Evolutionary conservation across 2,888 invertebrate species (phyloP), one percentile per base, ranked within the genome.

Genomic region (Camptogramma bilineatum): DNA sequence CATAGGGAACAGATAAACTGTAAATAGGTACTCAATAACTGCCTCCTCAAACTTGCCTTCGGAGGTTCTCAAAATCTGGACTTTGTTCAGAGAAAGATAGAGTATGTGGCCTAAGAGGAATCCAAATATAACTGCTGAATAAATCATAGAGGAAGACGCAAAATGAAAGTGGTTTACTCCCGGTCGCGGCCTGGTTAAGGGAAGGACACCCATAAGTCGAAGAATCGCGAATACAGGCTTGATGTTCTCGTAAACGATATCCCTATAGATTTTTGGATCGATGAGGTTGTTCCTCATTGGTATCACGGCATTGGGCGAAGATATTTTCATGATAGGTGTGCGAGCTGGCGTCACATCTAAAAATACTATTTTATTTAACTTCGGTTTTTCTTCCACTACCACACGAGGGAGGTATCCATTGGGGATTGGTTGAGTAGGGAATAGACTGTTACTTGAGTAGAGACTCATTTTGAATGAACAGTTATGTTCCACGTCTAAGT

Each of bases 21-120:
- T 94, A 73, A 96, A 96, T 0, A 96, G 87, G 77, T 96, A 96
- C 63, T 96, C 96, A 74, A 96, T 96, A 0, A 96, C 96, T 0
- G 96, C 95, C 82, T 96, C 96, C 73, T 96, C 96, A 68, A 96
- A 96, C 70, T 95, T 94, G 0, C 95, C 95, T 78, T 95, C 95
- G 0, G 95, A 86, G 0, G 94, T 94, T 51, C 93, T 87, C 17
- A 95, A 86, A 66, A 95, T 94, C 73, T 94, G 93, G 0, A 96
- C 94, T 68, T 95, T 94, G 74, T 95, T 90, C 69, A 94, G 92
- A 52, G 95, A 94, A 2, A 96, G 91, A 74, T 95, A 96, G 0
- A 93, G 83, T 16, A 95, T 93, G 73, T 95, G 95, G 62, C 84
- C 91, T 54, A 93, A 72, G 46, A 95, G 79, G 1, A 92, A 74